phyloP scores from a whole-genome alignment of 1,140 invertebrate genomes.

The Papilio dardanus region DNA sequence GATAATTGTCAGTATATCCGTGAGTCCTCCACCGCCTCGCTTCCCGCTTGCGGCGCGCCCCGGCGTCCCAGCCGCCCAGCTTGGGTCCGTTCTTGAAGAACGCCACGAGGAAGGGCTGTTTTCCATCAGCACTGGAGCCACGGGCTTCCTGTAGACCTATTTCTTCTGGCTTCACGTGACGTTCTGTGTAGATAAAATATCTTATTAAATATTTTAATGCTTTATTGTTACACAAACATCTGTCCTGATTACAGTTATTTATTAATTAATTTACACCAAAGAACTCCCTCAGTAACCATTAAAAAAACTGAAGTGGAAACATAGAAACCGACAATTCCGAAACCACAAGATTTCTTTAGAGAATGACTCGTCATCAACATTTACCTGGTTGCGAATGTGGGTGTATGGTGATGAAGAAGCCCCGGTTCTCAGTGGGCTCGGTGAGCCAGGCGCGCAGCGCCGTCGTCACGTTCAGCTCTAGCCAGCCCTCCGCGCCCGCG shows the following conservation, averaged over 20 bases:
- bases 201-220: conserved; percentile 5
- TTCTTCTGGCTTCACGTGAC: conserved; percentile 91
- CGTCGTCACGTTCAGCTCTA: conserved; percentile 89
- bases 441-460: conserved; percentile 90
- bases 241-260: no score
- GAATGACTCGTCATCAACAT: background rate
- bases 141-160: conserved; percentile 91
- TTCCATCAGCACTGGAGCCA: conserved; percentile 89
- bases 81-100: conserved; percentile 87
- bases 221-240: no score
- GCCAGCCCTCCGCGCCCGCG: conserved; percentile 87
- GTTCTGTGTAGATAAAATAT: conserved; percentile 81
- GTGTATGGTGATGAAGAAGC: conserved; percentile 94
- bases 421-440: conserved; percentile 91
- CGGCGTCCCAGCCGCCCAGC: conserved; percentile 73
- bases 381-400: conserved; percentile 85
- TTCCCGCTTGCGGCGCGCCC: conserved; percentile 80
- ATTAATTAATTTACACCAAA: no score
- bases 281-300: no score
- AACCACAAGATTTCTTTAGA: background rate
- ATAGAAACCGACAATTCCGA: no score
- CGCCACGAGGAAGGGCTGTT: conserved; percentile 94
- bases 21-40: conserved; percentile 69
- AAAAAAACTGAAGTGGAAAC: no score
- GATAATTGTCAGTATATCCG: conserved; percentile 80